A percentile compares a stretch with the other conserved stretches of the same genome.
Evolutionary conservation across 2,888 invertebrate species (phyloP).

Genomic region (Holacanthella duospinosa): DNA sequence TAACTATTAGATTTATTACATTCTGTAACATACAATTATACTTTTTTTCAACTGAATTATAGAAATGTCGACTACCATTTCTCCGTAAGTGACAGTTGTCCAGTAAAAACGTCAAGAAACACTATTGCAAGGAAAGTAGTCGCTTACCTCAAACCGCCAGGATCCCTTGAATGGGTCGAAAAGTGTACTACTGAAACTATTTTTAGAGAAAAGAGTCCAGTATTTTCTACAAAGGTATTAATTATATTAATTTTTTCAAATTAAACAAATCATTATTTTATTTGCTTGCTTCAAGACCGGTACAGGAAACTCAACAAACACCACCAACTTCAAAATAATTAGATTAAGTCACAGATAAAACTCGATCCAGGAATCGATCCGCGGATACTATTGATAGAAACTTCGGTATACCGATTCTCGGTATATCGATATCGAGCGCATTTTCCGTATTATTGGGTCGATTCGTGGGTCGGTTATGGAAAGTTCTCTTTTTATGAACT

Average conservation of each 20-base stretch:
- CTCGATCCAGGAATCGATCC: too few species aligned
- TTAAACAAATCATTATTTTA: not conserved
- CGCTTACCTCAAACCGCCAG: conserved; percentile 24
- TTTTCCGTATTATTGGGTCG: too few species aligned
- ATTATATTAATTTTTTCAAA: not conserved
- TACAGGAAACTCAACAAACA: too few species aligned
- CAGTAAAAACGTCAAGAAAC: conserved; percentile 12
- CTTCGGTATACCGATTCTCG: too few species aligned
- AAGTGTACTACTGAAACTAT: conserved; percentile 25
- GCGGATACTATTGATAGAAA: too few species aligned
- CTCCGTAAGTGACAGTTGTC: conserved; percentile 13
- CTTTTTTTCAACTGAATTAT: too few species aligned
- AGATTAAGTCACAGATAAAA: too few species aligned
- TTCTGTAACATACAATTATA: not conserved
- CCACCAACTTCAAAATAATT: too few species aligned
- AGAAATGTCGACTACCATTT: conserved; percentile 22
- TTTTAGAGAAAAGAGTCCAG: conserved; percentile 22
- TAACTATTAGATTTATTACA: not conserved
- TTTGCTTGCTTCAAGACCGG: too few species aligned
- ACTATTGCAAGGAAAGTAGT: conserved; percentile 14
- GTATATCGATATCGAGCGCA: too few species aligned
- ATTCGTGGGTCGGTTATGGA: too few species aligned
- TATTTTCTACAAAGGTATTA: conserved; percentile 18
- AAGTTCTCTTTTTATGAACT: too few species aligned
- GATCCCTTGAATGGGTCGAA: conserved; percentile 22